phyloP scores from a whole-genome alignment of 2,888 invertebrate species.

The Pherbina coryleti region DNA sequence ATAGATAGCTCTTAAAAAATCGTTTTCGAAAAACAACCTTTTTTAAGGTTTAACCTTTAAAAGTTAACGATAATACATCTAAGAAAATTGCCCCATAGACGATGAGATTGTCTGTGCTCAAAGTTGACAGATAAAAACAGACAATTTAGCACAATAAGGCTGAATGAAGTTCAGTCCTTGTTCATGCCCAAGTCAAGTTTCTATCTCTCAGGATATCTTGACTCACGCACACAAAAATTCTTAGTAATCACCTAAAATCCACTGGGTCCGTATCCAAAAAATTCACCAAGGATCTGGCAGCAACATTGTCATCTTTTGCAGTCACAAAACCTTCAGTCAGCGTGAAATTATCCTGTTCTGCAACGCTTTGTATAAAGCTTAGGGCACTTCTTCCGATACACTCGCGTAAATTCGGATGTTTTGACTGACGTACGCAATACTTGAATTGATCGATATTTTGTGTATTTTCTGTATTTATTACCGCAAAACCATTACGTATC shows the following conservation, averaged over 20 bases:
- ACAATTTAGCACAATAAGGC: too few relatives aligned
- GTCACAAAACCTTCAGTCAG: conserved; percentile 76
- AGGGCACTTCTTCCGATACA: conserved; percentile 81
- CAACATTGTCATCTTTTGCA: conserved; percentile 74
- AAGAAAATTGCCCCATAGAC: too few relatives aligned
- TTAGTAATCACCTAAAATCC: conserved; percentile 74
- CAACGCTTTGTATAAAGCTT: conserved; percentile 75
- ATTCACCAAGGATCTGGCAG: conserved; percentile 76
- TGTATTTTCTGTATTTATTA: conserved; percentile 46
- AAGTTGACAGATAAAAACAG: too few relatives aligned
- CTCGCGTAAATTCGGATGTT: conserved; percentile 72
- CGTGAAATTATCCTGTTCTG: conserved; percentile 77
- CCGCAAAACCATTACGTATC: neutral
- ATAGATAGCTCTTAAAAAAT: too few relatives aligned
- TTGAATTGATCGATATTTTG: conserved; percentile 57
- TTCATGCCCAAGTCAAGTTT: too few relatives aligned
- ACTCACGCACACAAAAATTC: too few relatives aligned
- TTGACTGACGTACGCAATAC: conserved; percentile 70
- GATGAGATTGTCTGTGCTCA: too few relatives aligned
- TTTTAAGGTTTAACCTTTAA: too few relatives aligned
- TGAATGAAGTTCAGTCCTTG: too few relatives aligned
- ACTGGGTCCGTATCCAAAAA: conserved; percentile 81
- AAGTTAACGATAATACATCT: too few relatives aligned
- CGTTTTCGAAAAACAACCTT: too few relatives aligned
- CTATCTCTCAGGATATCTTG: too few relatives aligned